These are phyloP conservation scores for Sceloporus tristichus DNA, from an alignment of 2,113 vertebrate species.

Conservation along the genomic window DNA sequence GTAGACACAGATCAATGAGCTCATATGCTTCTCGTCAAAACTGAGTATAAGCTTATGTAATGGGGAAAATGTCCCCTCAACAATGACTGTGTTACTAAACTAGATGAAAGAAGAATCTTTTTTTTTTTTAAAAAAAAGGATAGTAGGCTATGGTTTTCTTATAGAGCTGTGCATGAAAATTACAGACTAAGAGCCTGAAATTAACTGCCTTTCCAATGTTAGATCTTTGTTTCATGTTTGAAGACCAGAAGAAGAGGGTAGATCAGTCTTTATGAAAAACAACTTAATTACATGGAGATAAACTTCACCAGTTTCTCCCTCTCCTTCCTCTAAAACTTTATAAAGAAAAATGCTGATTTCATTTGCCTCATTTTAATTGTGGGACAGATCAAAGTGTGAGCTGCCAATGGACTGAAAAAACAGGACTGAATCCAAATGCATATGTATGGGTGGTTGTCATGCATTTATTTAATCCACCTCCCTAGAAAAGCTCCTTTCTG, in stretches of 20 bases:
- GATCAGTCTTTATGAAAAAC: constrained; percentile 57
- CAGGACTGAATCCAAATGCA: background rate
- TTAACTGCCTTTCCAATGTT: constrained; percentile 52
- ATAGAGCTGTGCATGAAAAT: constrained; percentile 63
- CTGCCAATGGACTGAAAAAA: background rate
- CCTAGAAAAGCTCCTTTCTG: background rate
- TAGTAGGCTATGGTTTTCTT: constrained; percentile 25
- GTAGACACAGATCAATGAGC: background rate
- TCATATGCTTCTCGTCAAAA: background rate
- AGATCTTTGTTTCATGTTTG: constrained; percentile 57
- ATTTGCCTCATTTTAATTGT: background rate
- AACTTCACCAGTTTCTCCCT: constrained; percentile 13
- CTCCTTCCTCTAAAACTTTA: background rate
- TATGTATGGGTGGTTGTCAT: too few species aligned
- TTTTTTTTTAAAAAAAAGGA: background rate
- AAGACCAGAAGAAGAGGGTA: constrained; percentile 54
- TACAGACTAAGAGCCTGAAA: constrained; percentile 61
- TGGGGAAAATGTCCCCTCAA: background rate
- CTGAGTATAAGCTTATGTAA: background rate
- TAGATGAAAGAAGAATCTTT: constrained; percentile 12
- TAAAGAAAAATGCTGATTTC: constrained; percentile 11
- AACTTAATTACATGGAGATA: constrained; percentile 52
- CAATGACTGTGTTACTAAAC: fast-evolving
- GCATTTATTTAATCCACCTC: background rate
- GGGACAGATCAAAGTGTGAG: constrained; percentile 17